These are phyloP conservation scores for Aegithalos caudatus DNA, from an alignment of 2,113 vertebrate genomes.

Conservation along the genomic window DNA sequence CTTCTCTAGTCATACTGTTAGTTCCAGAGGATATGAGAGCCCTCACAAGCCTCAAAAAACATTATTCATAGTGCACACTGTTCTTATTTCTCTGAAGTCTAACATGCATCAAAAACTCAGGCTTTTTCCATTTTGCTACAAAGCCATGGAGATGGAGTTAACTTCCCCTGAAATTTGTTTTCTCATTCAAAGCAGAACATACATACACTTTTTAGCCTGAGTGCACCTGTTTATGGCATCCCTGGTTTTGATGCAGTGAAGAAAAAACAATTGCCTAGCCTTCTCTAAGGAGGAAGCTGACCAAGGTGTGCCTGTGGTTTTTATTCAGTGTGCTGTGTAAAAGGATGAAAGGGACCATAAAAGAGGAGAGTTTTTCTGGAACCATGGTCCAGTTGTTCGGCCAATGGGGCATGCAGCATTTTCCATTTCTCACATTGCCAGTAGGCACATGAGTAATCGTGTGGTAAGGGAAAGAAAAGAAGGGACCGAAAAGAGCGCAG, in stretches of 20 bases:
- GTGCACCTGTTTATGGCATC: not conserved
- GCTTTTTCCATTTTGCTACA: not conserved
- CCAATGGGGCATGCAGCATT: slow-evolving; percentile 26
- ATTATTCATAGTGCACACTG: not conserved
- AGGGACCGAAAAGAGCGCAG: not conserved
- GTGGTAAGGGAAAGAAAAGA: slow-evolving; percentile 5
- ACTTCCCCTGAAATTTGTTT: not conserved
- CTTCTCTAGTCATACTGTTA: not conserved
- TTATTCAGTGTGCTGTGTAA: slow-evolving; percentile 18
- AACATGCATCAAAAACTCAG: not conserved
- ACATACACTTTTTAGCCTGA: not conserved
- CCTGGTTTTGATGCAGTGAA: not conserved
- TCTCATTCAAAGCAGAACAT: not conserved
- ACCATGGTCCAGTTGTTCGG: slow-evolving; percentile 48
- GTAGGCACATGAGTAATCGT: slow-evolving; percentile 31
- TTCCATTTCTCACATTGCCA: slow-evolving; percentile 32
- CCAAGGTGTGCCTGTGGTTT: slow-evolving; percentile 55
- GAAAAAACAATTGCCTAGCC: not conserved
- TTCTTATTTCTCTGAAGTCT: not conserved
- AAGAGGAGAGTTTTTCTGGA: slow-evolving; percentile 35
- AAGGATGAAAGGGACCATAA: slow-evolving; percentile 49
- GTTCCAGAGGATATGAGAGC: not conserved
- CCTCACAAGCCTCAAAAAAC: not conserved
- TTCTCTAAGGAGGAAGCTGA: slow-evolving; percentile 28
- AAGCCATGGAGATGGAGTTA: not conserved